phyloP scores from a whole-genome alignment of 2,797 vertebrate species.

The Sylvilagus floridanus region DNA sequence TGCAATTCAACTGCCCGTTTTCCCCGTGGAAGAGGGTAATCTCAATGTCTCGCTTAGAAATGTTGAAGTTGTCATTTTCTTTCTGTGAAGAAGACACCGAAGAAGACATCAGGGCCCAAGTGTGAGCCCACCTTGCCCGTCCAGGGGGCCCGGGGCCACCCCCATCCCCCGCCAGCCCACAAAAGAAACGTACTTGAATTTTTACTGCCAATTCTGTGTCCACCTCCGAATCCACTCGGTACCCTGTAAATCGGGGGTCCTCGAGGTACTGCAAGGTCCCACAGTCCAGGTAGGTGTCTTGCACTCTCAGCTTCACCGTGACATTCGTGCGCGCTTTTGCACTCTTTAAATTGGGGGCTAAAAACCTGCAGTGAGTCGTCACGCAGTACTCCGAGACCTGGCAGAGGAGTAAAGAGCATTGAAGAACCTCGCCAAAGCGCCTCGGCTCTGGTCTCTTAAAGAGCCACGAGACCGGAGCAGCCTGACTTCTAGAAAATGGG shows the following conservation, averaged over 20 bases:
- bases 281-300: conserved; percentile 88
- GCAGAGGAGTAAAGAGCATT: conserved; percentile 67
- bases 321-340: conserved; percentile 81
- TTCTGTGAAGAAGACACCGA: conserved; percentile 88
- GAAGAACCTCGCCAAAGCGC: neutral
- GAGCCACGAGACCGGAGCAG: neutral
- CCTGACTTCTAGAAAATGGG: neutral
- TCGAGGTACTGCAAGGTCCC: conserved; percentile 88
- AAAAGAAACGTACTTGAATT: conserved; percentile 87
- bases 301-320: conserved; percentile 88
- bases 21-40: conserved; percentile 86
- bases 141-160: rapidly evolving
- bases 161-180: rapidly evolving
- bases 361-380: conserved; percentile 85
- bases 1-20: conserved; percentile 84
- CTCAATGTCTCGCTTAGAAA: conserved; percentile 88
- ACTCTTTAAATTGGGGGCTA: conserved; percentile 84
- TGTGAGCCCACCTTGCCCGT: neutral
- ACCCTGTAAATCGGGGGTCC: conserved; percentile 92
- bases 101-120: conserved; percentile 24
- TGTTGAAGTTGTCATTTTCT: conserved; percentile 91
- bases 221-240: conserved; percentile 87
- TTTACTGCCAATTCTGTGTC: conserved; percentile 88
- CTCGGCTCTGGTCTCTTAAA: neutral
- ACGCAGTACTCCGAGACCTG: conserved; percentile 83